Evolutionary conservation across 1,140 invertebrate species (phyloP).

Genomic region (Camponotus floridanus): DNA sequence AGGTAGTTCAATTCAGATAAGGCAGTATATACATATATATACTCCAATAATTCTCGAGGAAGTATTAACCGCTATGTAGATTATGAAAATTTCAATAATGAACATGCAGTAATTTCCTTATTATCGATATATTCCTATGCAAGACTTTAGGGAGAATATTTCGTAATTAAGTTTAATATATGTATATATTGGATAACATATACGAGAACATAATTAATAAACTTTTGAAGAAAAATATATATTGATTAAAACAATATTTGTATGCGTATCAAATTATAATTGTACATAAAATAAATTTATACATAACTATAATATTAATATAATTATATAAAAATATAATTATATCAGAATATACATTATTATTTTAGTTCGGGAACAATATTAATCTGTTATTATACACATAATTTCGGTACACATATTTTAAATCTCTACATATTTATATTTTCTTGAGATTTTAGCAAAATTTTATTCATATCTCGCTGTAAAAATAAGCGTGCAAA

Average conservation of each 20-base stretch:
- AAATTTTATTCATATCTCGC: neutral
- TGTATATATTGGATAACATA: too few species aligned
- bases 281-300: too few species aligned
- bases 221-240: too few species aligned
- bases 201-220: neutral
- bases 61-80: neutral
- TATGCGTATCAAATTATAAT: too few species aligned
- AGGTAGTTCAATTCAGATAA: neutral
- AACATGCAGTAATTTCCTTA: neutral
- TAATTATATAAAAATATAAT: too few species aligned
- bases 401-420: neutral
- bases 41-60: neutral
- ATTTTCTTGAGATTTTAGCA: neutral
- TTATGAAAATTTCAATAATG: neutral
- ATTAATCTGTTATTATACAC: neutral
- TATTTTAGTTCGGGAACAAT: neutral
- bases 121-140: neutral
- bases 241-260: too few species aligned
- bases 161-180: neutral
- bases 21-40: neutral
- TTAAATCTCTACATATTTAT: neutral
- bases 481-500: too few species aligned
- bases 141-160: neutral
- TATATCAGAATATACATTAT: neutral
- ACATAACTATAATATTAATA: too few species aligned